A percentile compares a stretch with the other conserved stretches of the same genome.
Conservation (phyloP, 1,140 invertebrate species). For the Drosophila mayri region DNA sequence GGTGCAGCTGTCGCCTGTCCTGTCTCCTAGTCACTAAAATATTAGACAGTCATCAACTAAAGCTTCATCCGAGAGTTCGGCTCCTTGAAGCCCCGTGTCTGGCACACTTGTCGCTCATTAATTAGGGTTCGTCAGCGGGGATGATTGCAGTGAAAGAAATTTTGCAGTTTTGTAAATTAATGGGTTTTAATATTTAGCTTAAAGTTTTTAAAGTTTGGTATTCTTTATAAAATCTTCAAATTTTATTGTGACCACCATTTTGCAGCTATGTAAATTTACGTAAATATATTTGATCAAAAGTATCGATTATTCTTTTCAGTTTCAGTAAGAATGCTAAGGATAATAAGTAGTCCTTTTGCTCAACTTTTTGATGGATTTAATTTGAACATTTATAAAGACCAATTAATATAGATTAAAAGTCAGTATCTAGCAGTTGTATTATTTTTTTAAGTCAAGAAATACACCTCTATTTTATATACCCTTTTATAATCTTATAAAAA, state of each 20-base stretch:
- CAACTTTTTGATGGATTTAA: too few species aligned
- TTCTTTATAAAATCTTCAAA: neutral
- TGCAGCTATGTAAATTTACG: neutral
- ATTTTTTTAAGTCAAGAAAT: too few species aligned
- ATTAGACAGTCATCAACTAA: constrained; percentile 74
- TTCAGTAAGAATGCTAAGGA: neutral
- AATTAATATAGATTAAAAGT: too few species aligned
- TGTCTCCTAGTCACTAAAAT: constrained; percentile 54
- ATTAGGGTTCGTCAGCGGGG: constrained; percentile 60
- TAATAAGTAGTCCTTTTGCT: neutral
- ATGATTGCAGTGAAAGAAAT: constrained; percentile 1
- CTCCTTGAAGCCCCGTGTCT: constrained; percentile 33
- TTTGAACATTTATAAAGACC: too few species aligned
- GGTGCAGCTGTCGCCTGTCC: constrained; percentile 52
- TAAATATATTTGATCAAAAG: too few species aligned
- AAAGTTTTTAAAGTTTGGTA: neutral
- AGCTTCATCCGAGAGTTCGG: constrained; percentile 29
- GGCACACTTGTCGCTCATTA: constrained; percentile 79
- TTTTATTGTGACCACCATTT: neutral
- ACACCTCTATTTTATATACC: too few species aligned
- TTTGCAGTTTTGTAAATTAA: neutral
- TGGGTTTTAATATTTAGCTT: neutral
- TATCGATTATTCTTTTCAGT: neutral
- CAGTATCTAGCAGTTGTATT: too few species aligned
- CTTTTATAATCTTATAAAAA: too few species aligned